Base-by-base conservation (phyloP, 2,113 vertebrate species). In the Etheostoma cragini region DNA sequence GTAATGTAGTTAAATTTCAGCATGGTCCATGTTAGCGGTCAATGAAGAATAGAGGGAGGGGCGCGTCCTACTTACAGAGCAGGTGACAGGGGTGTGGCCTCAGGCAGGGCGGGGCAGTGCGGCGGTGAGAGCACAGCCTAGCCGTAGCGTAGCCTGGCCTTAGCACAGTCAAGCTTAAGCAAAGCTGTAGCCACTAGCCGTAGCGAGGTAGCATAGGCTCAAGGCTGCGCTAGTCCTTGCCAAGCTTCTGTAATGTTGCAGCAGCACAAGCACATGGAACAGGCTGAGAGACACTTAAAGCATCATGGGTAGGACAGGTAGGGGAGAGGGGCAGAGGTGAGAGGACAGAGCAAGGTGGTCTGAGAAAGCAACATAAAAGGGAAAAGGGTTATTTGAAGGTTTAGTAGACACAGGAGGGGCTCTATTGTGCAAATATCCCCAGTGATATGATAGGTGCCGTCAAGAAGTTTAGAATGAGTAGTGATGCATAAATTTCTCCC, bases 211-310 rank as follows among this genome's bases (percentile, higher is more conserved):
- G 88, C 81, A 10, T 73, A 52, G 89, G 89, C 89, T 91, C 75
- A 86, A 89, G 97, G 97, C 97, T 97, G 98, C 96, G 96, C 97
- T 98, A 97, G 96, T 97, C 97, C 96, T 95, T 96, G 96, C 97
- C 97, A 96, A 97, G 96, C 96, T 96, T 97, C 97, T 97, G 97
- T 96, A 97, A 96, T 91, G 91, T 93, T 70, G 86, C 89, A 69
- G 89, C 96, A 95, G 96, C 96, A 98, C 94, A 97, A 98, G 96
- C 97, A 97, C 97, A 98, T 95, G 96, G 96, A 91, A 97, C 97
- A 97, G 96, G 97, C 96, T 96, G 95, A 98, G 95, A 99, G 97
- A 99, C 97, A 99, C 96, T 97, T 96, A 98, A 98, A 98, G 97
- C 97, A 95, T 98, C 96, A 99, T 99, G 98, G 96, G 96, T 94